Evolutionary conservation across 1,140 invertebrate species (phyloP).

Genomic region (Listronotus bonariensis): DNA sequence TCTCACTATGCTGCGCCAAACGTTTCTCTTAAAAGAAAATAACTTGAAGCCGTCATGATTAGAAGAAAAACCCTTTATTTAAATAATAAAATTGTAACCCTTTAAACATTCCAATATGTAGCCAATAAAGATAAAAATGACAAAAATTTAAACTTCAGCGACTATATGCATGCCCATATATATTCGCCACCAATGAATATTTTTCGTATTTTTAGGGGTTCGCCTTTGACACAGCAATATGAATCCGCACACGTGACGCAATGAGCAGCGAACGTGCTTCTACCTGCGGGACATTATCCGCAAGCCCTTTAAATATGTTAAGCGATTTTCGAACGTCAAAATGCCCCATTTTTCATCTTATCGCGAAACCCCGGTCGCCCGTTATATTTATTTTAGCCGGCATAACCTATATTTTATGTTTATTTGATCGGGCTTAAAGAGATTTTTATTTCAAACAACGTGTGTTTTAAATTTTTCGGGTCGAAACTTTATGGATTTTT

Average conservation of each 20-base stretch:
- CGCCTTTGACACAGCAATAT: slow-evolving; percentile 30
- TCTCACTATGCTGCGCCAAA: no score
- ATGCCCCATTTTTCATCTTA: slow-evolving; percentile 28
- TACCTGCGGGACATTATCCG: slow-evolving; percentile 21
- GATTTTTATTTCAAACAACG: slow-evolving; percentile 7
- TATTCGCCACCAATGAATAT: slow-evolving; percentile 26
- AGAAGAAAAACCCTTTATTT: no score
- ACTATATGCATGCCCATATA: slow-evolving; percentile 16
- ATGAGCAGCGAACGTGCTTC: slow-evolving; percentile 39
- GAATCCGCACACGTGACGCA: slow-evolving; percentile 40
- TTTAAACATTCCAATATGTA: no score
- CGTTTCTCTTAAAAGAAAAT: no score
- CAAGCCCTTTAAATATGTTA: slow-evolving; percentile 39
- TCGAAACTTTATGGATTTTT: background rate
- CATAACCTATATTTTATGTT: slow-evolving; percentile 21
- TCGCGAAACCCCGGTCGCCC: slow-evolving; percentile 6
- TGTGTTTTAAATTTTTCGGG: background rate
- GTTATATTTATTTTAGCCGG: slow-evolving; percentile 21
- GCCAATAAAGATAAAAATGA: no score
- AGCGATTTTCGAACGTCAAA: slow-evolving; percentile 32
- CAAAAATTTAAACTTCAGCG: no score
- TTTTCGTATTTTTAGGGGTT: slow-evolving; percentile 26
- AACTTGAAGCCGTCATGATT: no score
- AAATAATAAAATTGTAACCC: no score
- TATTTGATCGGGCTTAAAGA: slow-evolving; percentile 6